These are phyloP conservation scores for Diglossa cyanea DNA, from an alignment of 2,797 vertebrate genomes.

Conservation along the genomic window DNA sequence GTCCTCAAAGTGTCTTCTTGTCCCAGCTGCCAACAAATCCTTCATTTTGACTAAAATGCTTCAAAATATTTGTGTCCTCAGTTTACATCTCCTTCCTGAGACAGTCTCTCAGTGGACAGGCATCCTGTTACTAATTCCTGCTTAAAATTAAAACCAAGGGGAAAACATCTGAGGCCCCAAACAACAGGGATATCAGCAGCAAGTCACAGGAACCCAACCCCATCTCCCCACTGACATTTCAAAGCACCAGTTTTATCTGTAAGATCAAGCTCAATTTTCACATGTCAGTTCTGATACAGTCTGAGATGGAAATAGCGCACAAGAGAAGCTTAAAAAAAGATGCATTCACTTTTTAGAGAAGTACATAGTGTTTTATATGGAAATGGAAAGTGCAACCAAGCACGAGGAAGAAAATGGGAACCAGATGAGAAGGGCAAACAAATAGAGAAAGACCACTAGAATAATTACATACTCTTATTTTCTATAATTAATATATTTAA, in stretches of 20 bases:
- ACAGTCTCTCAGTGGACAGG: constrained; percentile 70
- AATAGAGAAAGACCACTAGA: not conserved
- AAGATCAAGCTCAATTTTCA: not conserved
- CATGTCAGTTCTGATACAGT: not conserved
- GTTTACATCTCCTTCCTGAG: constrained; percentile 61
- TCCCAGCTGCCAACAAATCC: constrained; percentile 34
- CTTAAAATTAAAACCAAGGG: constrained; percentile 23
- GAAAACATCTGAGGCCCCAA: not conserved
- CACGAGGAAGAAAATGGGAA: not conserved
- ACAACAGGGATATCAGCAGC: not conserved
- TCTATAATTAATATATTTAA: not conserved
- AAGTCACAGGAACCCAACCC: not conserved
- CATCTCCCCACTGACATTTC: not conserved
- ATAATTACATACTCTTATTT: not conserved
- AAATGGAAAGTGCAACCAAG: not conserved
- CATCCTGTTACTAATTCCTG: constrained; percentile 50
- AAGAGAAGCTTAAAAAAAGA: not conserved
- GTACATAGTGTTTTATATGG: accelerated
- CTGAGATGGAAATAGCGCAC: not conserved
- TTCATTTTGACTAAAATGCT: constrained; percentile 52
- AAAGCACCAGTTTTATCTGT: not conserved
- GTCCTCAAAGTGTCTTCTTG: not conserved
- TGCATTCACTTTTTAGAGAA: not conserved
- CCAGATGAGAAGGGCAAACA: not conserved
- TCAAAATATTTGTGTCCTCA: constrained; percentile 59